phyloP scores from a whole-genome alignment of 1,140 invertebrate genomes.

The Doryteuthis pealeii region DNA sequence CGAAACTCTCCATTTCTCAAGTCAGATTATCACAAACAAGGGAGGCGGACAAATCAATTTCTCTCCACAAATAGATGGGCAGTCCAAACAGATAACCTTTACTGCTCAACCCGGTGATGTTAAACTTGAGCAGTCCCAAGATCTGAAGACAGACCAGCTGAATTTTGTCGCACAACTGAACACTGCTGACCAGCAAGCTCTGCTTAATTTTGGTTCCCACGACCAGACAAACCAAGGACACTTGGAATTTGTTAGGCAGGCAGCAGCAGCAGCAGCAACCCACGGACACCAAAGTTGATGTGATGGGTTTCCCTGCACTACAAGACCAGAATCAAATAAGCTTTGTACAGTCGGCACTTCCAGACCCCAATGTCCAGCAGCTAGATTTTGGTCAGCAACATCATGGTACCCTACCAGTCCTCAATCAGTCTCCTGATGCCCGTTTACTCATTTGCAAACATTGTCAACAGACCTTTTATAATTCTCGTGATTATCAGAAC shows the following conservation, averaged over 20 bases:
- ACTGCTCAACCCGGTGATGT: too few species aligned
- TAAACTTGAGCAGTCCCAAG: too few species aligned
- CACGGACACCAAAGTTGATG: neutral
- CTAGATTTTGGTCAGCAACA: conserved; percentile 1
- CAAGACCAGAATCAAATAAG: neutral
- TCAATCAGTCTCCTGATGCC: neutral
- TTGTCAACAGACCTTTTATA: neutral
- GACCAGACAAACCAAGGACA: too few species aligned
- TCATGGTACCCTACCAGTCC: neutral
- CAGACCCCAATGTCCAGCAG: neutral
- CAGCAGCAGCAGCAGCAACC: neutral
- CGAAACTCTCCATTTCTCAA: too few species aligned
- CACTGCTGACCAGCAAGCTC: neutral
- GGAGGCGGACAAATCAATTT: too few species aligned
- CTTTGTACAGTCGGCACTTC: neutral
- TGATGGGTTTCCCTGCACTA: neutral
- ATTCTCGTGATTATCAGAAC: neutral
- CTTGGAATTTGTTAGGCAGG: neutral
- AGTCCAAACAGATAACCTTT: too few species aligned
- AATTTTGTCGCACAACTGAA: neutral
- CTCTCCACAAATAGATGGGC: too few species aligned
- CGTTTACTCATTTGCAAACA: neutral
- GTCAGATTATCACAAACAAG: too few species aligned
- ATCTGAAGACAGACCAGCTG: neutral
- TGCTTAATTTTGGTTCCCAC: too few species aligned